Evolutionary conservation across 2,888 invertebrate species (phyloP).

Genomic region (Euphydryas editha): DNA sequence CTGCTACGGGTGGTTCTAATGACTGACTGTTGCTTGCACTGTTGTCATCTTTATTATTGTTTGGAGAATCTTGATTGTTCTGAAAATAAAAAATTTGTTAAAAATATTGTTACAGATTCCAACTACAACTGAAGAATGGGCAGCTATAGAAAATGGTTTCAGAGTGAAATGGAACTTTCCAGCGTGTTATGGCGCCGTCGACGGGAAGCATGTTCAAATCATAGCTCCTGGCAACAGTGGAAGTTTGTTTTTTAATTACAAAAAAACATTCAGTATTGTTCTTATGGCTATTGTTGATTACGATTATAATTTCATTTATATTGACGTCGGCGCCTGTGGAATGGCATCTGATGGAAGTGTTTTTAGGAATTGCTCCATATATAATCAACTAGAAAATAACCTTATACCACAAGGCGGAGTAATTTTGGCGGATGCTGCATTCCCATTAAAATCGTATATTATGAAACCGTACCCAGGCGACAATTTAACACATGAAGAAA

Average conservation of each 20-base stretch:
- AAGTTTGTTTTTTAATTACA: conserved; percentile 11
- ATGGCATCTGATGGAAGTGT: conserved; percentile 20
- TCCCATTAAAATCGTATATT: conserved; percentile 42
- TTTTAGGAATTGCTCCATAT: no score
- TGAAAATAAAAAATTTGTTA: no score
- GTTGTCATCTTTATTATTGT: no score
- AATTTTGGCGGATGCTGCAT: conserved; percentile 35
- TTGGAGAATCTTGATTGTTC: no score
- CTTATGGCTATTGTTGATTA: conserved; percentile 14
- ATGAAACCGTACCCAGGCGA: conserved; percentile 18
- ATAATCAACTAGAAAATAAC: conserved; percentile 14
- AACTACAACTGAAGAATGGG: conserved; percentile 35
- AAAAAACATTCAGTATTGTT: conserved; percentile 15
- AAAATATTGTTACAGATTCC: no score
- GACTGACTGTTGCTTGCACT: no score
- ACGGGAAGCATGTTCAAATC: conserved; percentile 18
- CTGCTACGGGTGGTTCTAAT: no score
- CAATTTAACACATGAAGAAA: no score
- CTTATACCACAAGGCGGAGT: conserved; percentile 33
- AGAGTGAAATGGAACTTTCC: conserved; percentile 25
- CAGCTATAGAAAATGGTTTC: conserved; percentile 24
- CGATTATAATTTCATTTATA: no score
- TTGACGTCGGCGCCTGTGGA: conserved; percentile 17
- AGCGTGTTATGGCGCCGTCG: conserved; percentile 10
- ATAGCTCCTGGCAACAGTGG: conserved; percentile 14